Evolutionary conservation across 1,140 invertebrate species (phyloP).

Genomic region (Glomeris maerens): DNA sequence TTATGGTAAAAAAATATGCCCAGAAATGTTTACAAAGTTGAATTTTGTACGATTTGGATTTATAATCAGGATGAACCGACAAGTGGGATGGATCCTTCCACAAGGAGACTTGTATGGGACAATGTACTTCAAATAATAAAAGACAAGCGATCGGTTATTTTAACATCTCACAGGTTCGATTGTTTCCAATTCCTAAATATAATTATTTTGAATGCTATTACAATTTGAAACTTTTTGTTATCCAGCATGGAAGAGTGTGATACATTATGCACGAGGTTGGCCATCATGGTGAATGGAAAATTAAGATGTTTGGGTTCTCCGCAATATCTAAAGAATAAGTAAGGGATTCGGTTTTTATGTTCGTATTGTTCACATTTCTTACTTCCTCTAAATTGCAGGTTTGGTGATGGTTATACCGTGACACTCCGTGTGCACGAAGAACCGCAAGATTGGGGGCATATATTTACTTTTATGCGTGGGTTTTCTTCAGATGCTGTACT

Average conservation of each 20-base stretch:
- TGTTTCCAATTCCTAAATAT: neutral
- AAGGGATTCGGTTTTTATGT: neutral
- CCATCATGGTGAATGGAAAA: conserved; percentile 34
- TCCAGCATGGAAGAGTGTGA: conserved; percentile 26
- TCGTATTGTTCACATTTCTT: neutral
- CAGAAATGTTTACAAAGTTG: neutral
- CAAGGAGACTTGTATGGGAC: conserved; percentile 31
- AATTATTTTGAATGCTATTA: neutral
- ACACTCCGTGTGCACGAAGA: neutral
- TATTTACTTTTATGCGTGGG: neutral
- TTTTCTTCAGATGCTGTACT: neutral
- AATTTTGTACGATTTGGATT: neutral
- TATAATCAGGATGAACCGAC: conserved; percentile 34
- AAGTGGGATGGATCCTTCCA: conserved; percentile 35
- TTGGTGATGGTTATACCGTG: conserved; percentile 1
- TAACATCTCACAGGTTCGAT: conserved; percentile 26
- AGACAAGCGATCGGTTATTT: conserved; percentile 19
- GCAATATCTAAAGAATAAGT: conserved; percentile 35
- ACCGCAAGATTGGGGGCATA: neutral
- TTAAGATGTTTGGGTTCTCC: conserved; percentile 35
- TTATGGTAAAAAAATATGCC: conserved; percentile 25
- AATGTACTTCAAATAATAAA: conserved; percentile 22
- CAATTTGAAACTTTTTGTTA: neutral
- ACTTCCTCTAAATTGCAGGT: neutral
- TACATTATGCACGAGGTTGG: conserved; percentile 21